Percentiles rank a stretch among this genome's conserved stretches.
phyloP scores from a whole-genome alignment of 2,113 vertebrate genomes.

The Rhinolophus sinicus region DNA sequence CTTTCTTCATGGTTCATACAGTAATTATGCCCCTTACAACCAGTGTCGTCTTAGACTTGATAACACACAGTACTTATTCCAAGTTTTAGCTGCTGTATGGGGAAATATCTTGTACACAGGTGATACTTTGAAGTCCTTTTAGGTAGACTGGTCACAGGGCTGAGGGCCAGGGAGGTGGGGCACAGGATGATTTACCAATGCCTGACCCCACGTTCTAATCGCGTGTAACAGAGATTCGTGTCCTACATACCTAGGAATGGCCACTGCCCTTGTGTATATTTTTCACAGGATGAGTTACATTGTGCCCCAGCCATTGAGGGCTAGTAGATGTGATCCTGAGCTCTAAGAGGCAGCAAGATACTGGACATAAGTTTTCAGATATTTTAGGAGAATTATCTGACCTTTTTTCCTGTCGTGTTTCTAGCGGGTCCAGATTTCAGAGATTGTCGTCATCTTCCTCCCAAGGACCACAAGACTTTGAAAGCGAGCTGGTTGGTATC shows the following conservation, averaged over 20 bases:
- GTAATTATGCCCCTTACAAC: not conserved
- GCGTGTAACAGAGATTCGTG: accelerated
- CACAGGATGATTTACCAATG: not conserved
- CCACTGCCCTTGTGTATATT: not conserved
- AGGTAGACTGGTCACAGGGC: accelerated
- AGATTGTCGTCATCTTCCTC: constrained; percentile 81
- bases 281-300: not conserved
- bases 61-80: not conserved
- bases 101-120: not conserved
- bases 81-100: not conserved
- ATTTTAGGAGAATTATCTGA: not conserved
- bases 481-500: constrained; percentile 83
- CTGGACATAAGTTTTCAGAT: not conserved
- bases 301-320: not conserved
- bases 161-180: not conserved
- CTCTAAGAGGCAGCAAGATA: not conserved
- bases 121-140: not conserved
- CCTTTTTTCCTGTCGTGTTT: constrained; percentile 41
- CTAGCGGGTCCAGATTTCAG: constrained; percentile 81
- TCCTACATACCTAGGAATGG: not conserved
- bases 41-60: not conserved
- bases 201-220: too few species aligned
- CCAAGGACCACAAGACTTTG: constrained; percentile 80
- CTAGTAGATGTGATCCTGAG: not conserved
- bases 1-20: not conserved